Percentiles rank a stretch among this genome's conserved stretches.
phyloP scores from a whole-genome alignment of 2,797 vertebrate genomes.

The Urophycis tenuis region DNA sequence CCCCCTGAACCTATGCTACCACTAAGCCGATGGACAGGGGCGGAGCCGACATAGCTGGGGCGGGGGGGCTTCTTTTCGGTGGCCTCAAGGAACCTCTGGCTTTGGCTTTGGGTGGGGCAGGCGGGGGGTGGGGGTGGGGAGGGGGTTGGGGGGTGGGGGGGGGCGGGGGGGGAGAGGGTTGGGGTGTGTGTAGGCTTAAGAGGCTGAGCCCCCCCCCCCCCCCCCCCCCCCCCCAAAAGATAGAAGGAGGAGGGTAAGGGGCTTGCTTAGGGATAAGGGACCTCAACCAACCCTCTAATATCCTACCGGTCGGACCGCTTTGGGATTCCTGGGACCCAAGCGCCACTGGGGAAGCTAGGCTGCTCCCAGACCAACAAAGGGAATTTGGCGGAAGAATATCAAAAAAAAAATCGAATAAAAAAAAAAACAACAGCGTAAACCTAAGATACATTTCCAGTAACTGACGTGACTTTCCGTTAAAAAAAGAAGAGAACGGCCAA shows the following conservation, averaged over 20 bases:
- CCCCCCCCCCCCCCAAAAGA: conserved; percentile 44
- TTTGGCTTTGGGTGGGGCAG: conserved; percentile 3
- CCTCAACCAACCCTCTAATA: conserved; percentile 38
- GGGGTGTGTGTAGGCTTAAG: conserved; percentile 48
- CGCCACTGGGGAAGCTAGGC: conserved; percentile 45
- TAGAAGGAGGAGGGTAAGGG: conserved; percentile 26
- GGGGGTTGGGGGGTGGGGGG: no score
- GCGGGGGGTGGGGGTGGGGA: no score
- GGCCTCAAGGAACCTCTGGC: conserved; percentile 66
- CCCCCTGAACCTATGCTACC: conserved; percentile 63
- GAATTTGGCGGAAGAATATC: not conserved
- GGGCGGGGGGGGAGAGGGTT: no score
- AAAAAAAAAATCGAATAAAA: not conserved
- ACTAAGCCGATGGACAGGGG: conserved; percentile 43
- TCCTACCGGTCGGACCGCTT: conserved; percentile 26
- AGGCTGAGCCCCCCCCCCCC: conserved; percentile 54
- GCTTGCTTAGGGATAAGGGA: conserved; percentile 50
- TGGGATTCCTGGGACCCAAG: conserved; percentile 34
- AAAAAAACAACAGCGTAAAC: conserved; percentile 21
- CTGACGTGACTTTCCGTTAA: conserved; percentile 42
- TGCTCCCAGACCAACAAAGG: not conserved
- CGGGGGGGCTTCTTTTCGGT: conserved; percentile 46
- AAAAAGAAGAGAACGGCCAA: no score
- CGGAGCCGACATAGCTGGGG: not conserved
- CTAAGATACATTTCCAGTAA: conserved; percentile 24